phyloP scores from a whole-genome alignment of 2,797 vertebrate species.

The Perodicticus potto region DNA sequence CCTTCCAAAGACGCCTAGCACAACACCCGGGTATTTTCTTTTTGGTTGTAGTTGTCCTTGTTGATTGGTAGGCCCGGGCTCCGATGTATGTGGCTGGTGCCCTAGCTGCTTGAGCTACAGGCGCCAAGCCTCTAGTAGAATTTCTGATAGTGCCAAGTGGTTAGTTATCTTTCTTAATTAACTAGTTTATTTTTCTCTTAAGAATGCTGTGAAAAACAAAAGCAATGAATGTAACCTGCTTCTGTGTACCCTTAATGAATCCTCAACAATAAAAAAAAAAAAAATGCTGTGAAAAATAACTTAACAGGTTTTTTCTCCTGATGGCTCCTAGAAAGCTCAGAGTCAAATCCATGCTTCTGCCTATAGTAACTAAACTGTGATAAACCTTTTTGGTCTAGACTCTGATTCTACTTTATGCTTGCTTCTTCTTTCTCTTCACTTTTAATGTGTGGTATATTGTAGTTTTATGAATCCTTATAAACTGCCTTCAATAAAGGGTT shows the following conservation, averaged over 20 bases:
- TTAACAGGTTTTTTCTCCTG: neutral
- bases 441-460: neutral
- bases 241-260: no score
- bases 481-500: neutral
- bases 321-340: neutral
- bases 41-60: no score
- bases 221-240: no score
- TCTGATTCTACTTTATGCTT: slow-evolving; percentile 5
- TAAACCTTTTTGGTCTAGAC: neutral
- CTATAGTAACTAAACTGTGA: neutral
- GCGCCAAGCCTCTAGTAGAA: no score
- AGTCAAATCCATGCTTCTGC: neutral
- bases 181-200: neutral
- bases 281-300: slow-evolving; percentile 25
- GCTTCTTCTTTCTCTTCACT: slow-evolving; percentile 21
- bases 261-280: no score
- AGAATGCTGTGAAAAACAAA: neutral
- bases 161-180: slow-evolving; percentile 16
- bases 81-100: no score
- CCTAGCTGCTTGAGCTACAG: no score
- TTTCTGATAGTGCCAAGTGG: neutral
- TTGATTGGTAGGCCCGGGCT: no score
- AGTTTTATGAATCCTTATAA: slow-evolving; percentile 13
- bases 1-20: no score
- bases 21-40: no score